Evolutionary conservation across 2,113 vertebrate species (phyloP), one percentile per base, ranked within the genome.

Genomic region (Noturus placidus): DNA sequence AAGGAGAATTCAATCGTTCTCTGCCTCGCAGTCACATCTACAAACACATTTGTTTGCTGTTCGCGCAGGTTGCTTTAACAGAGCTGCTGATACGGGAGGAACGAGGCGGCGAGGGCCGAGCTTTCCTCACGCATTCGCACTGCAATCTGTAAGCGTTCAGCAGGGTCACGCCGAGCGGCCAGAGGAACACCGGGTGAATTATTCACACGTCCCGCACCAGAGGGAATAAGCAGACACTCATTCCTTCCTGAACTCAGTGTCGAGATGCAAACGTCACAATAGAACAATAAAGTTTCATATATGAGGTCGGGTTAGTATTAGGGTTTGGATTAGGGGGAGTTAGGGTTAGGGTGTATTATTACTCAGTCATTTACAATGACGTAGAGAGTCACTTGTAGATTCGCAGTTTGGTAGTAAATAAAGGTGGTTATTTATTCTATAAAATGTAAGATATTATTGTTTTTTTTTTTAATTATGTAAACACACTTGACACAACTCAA

Each of bases 1-100:
- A 92, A 91, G 91, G 92, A 94, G 93, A 92, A 86, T 74, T 95
- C 84, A 95, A 95, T 95, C 93, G 94, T 92, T 94, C 90, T 91
- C 20, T 92, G 90, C 90, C 90, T 94, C 93, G 89, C 90, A 93
- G 91, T 95, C 90, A 93, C 92, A 89, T 95, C 91, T 85, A 91
- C 92, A 94, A 94, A 94, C 87, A 91, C 90, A 42, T 94, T 93
- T 90, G 91, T 93, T 94, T 92, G 46, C 86, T 90, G 89, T 92
- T 93, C 61, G 82, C 63, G 90, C 86, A 86, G 86, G 25, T 13
- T 27, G 81, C 91, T 92, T 92, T 90, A 27, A 83, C 82, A 83
- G 90, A 92, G 80, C 91, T 93, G 88, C 90, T 91, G 89, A 89
- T 93, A 90, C n/a, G 19, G 89, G 87, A 91, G 88, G 87, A 92